These are phyloP conservation scores for Empis stercorea DNA, from an alignment of 2,888 invertebrate genomes.

Conservation along the genomic window DNA sequence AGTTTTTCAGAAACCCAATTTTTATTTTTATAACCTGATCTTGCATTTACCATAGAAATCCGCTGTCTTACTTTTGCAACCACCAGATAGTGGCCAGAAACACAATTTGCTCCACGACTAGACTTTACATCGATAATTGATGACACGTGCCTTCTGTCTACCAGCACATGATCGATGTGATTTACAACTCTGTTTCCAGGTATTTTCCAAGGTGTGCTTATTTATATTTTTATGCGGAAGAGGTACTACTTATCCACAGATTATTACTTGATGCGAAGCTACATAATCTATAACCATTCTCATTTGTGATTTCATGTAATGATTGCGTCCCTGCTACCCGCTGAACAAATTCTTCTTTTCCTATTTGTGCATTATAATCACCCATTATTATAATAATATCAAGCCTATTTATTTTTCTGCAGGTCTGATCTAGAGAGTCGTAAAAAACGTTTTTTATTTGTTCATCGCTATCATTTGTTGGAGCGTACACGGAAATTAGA, in stretches of 20 bases:
- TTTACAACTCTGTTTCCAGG: background rate
- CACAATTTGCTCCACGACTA: background rate
- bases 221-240: background rate
- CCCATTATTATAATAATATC: background rate
- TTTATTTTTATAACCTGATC: background rate
- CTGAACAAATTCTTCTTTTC: background rate
- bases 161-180: background rate
- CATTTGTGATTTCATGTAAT: background rate
- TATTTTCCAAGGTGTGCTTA: background rate
- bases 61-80: background rate
- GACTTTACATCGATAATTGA: background rate
- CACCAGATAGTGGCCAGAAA: background rate
- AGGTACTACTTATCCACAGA: background rate
- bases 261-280: background rate
- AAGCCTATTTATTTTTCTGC: background rate
- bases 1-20: background rate
- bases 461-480: background rate
- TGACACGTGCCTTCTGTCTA: background rate
- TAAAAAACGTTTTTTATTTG: background rate
- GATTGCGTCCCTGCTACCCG: background rate
- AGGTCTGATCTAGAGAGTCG: background rate
- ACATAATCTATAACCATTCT: background rate
- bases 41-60: background rate
- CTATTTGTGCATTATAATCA: background rate
- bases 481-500: background rate